Conservation (phyloP, 2,113 vertebrate genomes). For the human (Homo sapiens) region GRCh38 chr12:61951001-61951500, state of each 20-base stretch:
- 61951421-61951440: neutral
- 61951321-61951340: neutral
- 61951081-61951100: neutral
- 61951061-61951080: neutral
- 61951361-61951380: constrained; percentile 20
- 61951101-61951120: neutral
- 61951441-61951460: neutral
- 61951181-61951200: neutral
- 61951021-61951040: neutral
- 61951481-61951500: neutral
- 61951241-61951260: neutral
- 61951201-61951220: neutral
- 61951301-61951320: neutral
- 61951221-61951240: neutral
- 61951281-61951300: neutral
- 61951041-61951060: neutral
- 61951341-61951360: neutral
- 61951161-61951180: neutral
- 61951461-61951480: neutral
- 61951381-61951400: neutral
- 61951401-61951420: neutral
- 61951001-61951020: neutral
- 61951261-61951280: neutral
- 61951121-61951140: neutral
- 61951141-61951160: neutral